These are phyloP conservation scores for Cyprinodon variegatus DNA, from an alignment of 2,113 vertebrate genomes.

Conservation along the genomic window DNA sequence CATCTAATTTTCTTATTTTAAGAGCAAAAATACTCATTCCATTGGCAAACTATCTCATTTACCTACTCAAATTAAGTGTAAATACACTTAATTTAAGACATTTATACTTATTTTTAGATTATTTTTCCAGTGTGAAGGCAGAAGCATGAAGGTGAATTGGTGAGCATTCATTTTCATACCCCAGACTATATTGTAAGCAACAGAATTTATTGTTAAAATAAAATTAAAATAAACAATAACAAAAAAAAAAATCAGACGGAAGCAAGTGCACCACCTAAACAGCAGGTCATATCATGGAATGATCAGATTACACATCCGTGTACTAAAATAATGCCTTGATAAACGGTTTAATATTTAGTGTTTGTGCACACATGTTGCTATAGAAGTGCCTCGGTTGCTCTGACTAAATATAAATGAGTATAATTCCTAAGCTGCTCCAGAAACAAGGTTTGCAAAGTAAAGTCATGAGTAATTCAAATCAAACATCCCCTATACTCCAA, in stretches of 20 bases:
- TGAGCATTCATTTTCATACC: conserved; percentile 1
- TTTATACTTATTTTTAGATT: too few relatives aligned
- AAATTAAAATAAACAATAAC: neutral
- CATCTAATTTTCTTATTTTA: too few relatives aligned
- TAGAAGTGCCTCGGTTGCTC: neutral
- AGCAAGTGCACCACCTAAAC: conserved; percentile 8
- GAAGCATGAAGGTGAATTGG: neutral
- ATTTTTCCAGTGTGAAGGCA: too few relatives aligned
- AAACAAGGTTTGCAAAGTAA: conserved; percentile 15
- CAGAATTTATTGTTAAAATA: conserved; percentile 50
- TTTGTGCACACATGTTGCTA: conserved; percentile 24
- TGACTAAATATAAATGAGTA: conserved; percentile 7
- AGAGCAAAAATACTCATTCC: too few relatives aligned
- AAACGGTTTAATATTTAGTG: conserved; percentile 33
- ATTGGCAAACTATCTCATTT: too few relatives aligned
- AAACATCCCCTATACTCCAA: conserved; percentile 12
- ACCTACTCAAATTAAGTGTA: too few relatives aligned
- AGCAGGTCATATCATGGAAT: conserved; percentile 53
- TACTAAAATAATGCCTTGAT: conserved; percentile 13
- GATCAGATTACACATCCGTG: conserved; percentile 26
- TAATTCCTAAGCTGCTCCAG: conserved; percentile 25
- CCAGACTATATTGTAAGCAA: conserved; percentile 10
- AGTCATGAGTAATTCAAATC: conserved; percentile 19
- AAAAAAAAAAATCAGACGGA: conserved; percentile 1
- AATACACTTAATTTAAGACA: too few relatives aligned